phyloP scores from a whole-genome alignment of 1,140 invertebrate species.

The Diploscapter pachys region DNA sequence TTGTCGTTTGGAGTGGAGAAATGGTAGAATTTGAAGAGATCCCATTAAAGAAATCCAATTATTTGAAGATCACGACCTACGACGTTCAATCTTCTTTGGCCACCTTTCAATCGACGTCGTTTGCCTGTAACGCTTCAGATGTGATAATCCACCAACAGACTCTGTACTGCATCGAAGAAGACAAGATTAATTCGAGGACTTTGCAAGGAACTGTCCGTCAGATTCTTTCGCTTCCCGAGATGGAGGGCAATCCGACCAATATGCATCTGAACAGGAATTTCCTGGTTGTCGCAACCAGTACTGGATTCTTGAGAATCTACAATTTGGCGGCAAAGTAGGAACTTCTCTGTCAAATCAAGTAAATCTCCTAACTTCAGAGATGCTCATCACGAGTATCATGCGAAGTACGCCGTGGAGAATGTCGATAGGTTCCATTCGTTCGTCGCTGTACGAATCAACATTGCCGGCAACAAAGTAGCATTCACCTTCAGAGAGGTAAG shows the following conservation, averaged over 20 bases:
- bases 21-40: conserved; percentile 6
- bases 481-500: conserved; percentile 38
- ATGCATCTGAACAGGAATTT: conserved; percentile 77
- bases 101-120: conserved; percentile 28
- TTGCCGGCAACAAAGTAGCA: conserved; percentile 74
- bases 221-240: conserved; percentile 68
- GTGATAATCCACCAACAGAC: conserved; percentile 29
- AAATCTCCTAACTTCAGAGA: conserved; percentile 58
- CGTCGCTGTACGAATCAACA: conserved; percentile 78
- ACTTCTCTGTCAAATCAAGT: neutral
- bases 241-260: conserved; percentile 80
- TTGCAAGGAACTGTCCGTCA: conserved; percentile 72
- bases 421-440: conserved; percentile 80
- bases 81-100: conserved; percentile 33
- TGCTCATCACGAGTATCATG: conserved; percentile 64
- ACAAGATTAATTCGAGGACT: conserved; percentile 27
- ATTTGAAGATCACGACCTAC: conserved; percentile 21
- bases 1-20: conserved; percentile 29
- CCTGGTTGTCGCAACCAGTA: conserved; percentile 78
- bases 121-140: conserved; percentile 21
- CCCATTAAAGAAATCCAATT: neutral
- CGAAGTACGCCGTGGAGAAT: conserved; percentile 66
- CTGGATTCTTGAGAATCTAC: conserved; percentile 82
- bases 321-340: conserved; percentile 71
- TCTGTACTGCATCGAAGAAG: conserved; percentile 29